Base-by-base conservation (phyloP, 2,797 vertebrate species). In the Melanitta fusca region DNA sequence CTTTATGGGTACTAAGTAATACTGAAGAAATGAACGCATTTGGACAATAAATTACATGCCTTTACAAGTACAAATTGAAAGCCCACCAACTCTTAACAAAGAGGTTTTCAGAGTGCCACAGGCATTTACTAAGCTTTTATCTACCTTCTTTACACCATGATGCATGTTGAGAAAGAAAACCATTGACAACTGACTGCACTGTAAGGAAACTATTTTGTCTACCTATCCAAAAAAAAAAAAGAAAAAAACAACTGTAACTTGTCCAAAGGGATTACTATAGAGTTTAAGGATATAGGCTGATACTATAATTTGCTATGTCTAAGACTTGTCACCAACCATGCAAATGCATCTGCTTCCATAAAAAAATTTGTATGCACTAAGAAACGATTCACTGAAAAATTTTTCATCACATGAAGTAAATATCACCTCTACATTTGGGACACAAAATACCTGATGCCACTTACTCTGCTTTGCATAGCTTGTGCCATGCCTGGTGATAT, bases 381-480 rank as follows among this genome's bases (percentile, higher is more conserved):
- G 28, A 88, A 91, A 72, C 45, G 2, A 65, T 39, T 72, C n/a
- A 62, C 1, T 27, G 16, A 83, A 87, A 11, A 6, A 70, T 28
- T 88, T 88, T 75, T 73, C 17, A 88, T n/a, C 30, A 34, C 41
- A 34, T 41, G 10, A 86, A 93, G 69, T 38, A 77, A 83, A 19
- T 54, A 87, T 0, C 41, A 43, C 0, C 18, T 45, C 38, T 77
- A 25, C 22, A 57, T 39, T 54, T 80, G 7, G 18, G 8, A 57
- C 51, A 51, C 27, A 75, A 53, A 95, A 90, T 30, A 75, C 12
- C 13, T 5, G 7, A 27, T 6, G 14, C 21, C 34, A 98, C 98
- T 98, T 97, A 98, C 98, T 98, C 97, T 43, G 98, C 98, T 96
- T 97, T 98, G 96, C 98, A 98, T 4, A 98, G 96, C 88, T 98